Conservation (phyloP, 2,888 invertebrate genomes). For the Sinopyrophorus schimmeli region DNA sequence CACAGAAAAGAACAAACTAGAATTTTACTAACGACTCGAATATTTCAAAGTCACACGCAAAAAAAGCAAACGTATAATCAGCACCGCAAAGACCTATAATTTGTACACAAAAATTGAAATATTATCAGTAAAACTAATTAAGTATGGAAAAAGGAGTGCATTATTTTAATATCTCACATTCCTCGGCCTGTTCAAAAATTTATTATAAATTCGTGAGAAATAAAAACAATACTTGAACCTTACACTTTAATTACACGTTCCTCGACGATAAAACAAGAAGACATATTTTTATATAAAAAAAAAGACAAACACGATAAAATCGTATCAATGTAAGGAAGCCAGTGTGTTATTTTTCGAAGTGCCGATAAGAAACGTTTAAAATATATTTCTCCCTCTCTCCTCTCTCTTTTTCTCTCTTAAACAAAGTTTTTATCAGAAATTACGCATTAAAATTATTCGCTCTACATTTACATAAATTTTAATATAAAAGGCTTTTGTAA, state of each 20-base stretch:
- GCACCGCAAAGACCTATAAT: no score
- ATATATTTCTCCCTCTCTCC: no score
- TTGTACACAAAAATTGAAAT: no score
- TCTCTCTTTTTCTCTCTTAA: conserved; percentile 7
- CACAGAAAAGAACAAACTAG: no score
- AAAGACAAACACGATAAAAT: conserved; percentile 19
- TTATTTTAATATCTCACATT: no score
- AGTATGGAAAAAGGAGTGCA: no score
- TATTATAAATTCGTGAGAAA: no score
- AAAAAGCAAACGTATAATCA: no score
- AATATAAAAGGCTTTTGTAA: conserved; percentile 5
- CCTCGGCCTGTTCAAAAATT: no score
- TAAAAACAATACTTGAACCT: conserved; percentile 3
- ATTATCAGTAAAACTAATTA: no score
- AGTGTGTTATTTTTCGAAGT: conserved; percentile 17
- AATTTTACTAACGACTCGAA: no score
- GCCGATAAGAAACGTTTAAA: conserved; percentile 11
- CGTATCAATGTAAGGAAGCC: conserved; percentile 16
- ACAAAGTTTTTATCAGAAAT: conserved; percentile 16
- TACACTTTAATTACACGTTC: conserved; percentile 4
- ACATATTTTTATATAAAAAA: conserved; percentile 13
- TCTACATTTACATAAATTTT: conserved; percentile 6
- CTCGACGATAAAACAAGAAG: neutral
- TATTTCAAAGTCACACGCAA: no score
- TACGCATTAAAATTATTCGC: conserved; percentile 14